Evolutionary conservation across 2,888 invertebrate genomes (phyloP), one percentile per base, ranked within the genome.

Genomic region (Rotaria macrura): DNA sequence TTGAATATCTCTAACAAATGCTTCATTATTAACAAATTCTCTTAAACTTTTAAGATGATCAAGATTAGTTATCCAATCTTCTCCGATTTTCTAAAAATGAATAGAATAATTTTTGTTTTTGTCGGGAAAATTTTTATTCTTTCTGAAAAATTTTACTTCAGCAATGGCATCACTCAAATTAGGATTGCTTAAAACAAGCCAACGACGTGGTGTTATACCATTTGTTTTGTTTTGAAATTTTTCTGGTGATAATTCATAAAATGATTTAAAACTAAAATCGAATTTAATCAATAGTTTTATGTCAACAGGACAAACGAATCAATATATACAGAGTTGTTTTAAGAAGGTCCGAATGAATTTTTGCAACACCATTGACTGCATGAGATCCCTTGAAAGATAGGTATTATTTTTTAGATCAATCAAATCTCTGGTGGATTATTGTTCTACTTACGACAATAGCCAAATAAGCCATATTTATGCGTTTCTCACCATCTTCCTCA

Each of bases 181-280:
- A 0, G 99, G 97, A 92, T 99, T 99, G 91, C 98, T 99, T 40
- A 99, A 93, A 88, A 99, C 92, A 88, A 99, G 92, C 99, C 99
- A 99, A 79, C 79, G 94, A 86, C 99, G 94, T 0, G 99, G 99
- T 0, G 99, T 99, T 88, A 99, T 99, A 84, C 99, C 99, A 91
- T 99, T 99, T 1, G 98, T 99, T 91, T 98, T 98, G 92, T 98
- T 99, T 92, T 99, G 98, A 94, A 99, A 99, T 90, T 96, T 96
- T 72, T 96, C 94, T 0, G 98, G 98, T 89, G 93, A 94, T 93
- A 98, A 93, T 91, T 97, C 96, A 90, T 93, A 96, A 92, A 99
- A 99, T 91, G 98, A 96, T 88, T 93, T 94, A 93, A 99, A 92
- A 17, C 79, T 79, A 74, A 40, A 25, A 43, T 74, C 7, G 25